Conservation (phyloP, 2,888 invertebrate species). For the Mechanitis messenoides region DNA sequence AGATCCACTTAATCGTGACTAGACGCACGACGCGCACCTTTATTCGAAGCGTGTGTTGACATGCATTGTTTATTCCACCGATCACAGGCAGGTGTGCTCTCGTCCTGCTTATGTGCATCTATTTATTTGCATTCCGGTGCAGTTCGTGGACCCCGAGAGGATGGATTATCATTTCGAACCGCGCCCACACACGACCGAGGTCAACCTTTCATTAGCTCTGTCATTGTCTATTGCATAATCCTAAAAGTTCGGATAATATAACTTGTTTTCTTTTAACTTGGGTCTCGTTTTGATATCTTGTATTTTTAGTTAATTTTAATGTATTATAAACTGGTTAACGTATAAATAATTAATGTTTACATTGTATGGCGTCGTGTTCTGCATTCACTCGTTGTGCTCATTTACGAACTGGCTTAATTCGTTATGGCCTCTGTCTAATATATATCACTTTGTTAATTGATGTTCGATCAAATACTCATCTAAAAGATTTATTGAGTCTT, state of each 20-base stretch:
- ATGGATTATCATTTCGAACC: slow-evolving; percentile 58
- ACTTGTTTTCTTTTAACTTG: not conserved
- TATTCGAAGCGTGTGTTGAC: slow-evolving; percentile 53
- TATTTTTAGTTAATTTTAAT: too few species aligned
- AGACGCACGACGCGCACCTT: slow-evolving; percentile 29
- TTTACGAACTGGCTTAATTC: slow-evolving; percentile 50
- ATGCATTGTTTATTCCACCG: slow-evolving; percentile 66
- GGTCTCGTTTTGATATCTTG: not conserved
- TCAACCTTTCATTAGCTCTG: slow-evolving; percentile 56
- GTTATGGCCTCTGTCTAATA: slow-evolving; percentile 44
- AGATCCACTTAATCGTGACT: slow-evolving; percentile 32
- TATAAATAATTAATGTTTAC: not conserved
- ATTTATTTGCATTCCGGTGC: slow-evolving; percentile 73
- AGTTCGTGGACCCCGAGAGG: slow-evolving; percentile 65
- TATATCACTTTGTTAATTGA: slow-evolving; percentile 53
- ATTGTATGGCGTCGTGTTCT: not conserved
- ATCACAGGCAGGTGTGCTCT: slow-evolving; percentile 66
- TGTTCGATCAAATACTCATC: slow-evolving; percentile 43
- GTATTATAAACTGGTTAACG: not conserved
- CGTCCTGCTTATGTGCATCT: slow-evolving; percentile 56
- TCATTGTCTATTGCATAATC: slow-evolving; percentile 45
- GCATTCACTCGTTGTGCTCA: slow-evolving; percentile 31
- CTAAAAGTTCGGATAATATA: slow-evolving; percentile 15
- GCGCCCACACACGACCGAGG: slow-evolving; percentile 50
- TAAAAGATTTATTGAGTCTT: slow-evolving; percentile 24